Evolutionary conservation across 2,113 vertebrate genomes (phyloP).

Genomic region (Gymnocephalus cernua): DNA sequence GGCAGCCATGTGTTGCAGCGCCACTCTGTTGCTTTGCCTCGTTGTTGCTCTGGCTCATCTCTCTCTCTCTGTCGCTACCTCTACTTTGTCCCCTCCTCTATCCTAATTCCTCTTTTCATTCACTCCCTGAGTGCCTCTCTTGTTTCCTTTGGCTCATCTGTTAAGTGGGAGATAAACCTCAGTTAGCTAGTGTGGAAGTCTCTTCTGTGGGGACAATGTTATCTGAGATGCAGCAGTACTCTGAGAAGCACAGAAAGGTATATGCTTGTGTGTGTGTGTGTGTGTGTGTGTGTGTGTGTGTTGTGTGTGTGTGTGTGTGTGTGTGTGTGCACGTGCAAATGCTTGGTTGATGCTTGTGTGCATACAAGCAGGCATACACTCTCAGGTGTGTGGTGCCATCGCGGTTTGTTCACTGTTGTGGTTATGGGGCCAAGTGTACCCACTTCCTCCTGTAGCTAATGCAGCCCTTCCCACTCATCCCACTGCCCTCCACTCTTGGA

Average conservation of each 20-base stretch:
- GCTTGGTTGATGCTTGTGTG: background rate
- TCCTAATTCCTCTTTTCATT: constrained; percentile 17
- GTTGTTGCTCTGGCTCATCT: constrained; percentile 15
- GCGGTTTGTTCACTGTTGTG: constrained; percentile 66
- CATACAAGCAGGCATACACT: constrained; percentile 17
- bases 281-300: constrained; percentile 29
- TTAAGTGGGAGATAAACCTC: constrained; percentile 80
- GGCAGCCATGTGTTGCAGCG: background rate
- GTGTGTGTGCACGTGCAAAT: constrained; percentile 7
- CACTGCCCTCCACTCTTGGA: constrained; percentile 25
- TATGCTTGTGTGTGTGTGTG: constrained; percentile 1
- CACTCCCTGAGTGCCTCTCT: constrained; percentile 72
- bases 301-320: too few species aligned
- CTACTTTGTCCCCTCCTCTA: constrained; percentile 23
- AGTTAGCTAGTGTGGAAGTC: constrained; percentile 74
- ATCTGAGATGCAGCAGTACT: constrained; percentile 68
- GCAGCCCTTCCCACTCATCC: constrained; percentile 32
- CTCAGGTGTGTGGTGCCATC: constrained; percentile 49
- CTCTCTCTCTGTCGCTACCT: constrained; percentile 11
- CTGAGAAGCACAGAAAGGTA: constrained; percentile 52
- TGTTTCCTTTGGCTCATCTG: constrained; percentile 78
- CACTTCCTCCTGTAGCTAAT: constrained; percentile 68
- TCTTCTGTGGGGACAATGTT: constrained; percentile 72
- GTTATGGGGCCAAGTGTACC: constrained; percentile 40
- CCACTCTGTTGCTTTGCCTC: constrained; percentile 18